Percentiles rank a stretch among this genome's conserved stretches.
phyloP scores from a whole-genome alignment of 1,140 invertebrate genomes.

The Drosophila kanapiae region DNA sequence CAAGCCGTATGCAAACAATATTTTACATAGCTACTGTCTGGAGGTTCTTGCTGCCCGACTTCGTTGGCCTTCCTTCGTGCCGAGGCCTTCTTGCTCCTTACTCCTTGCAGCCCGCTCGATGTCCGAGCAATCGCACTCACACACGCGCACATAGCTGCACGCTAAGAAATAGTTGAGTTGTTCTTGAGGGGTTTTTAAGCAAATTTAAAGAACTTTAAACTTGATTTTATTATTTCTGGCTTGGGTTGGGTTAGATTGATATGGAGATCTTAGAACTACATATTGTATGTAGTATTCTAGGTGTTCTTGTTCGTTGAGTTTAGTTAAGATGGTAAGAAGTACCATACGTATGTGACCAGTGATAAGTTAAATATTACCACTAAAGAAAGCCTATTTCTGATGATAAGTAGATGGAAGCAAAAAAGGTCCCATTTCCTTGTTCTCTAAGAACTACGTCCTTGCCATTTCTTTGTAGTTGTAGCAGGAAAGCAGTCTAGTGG shows the following conservation, averaged over 20 bases:
- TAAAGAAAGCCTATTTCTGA: neutral
- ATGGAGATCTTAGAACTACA: neutral
- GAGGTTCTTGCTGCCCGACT: conserved; percentile 73
- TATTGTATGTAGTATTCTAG: neutral
- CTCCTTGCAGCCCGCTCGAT: conserved; percentile 66
- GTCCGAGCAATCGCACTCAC: conserved; percentile 61
- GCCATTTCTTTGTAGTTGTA: neutral
- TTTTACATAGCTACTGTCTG: conserved; percentile 81
- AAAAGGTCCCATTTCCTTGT: neutral
- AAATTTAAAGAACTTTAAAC: neutral
- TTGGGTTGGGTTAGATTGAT: neutral
- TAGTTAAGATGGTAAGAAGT: too few species aligned
- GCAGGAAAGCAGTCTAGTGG: too few species aligned
- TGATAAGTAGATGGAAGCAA: neutral
- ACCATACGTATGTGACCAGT: too few species aligned
- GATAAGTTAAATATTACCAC: too few species aligned
- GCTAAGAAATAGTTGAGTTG: neutral
- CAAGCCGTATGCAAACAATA: conserved; percentile 85
- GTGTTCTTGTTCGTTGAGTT: too few species aligned
- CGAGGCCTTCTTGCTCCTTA: conserved; percentile 68
- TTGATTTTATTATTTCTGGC: too few species aligned
- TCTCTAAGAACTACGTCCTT: too few species aligned
- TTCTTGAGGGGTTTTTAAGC: neutral
- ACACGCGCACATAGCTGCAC: conserved; percentile 9
- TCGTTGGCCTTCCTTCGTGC: conserved; percentile 77